Evolutionary conservation across 2,113 vertebrate genomes (phyloP).

Genomic region (Odontophorus gujanensis): DNA sequence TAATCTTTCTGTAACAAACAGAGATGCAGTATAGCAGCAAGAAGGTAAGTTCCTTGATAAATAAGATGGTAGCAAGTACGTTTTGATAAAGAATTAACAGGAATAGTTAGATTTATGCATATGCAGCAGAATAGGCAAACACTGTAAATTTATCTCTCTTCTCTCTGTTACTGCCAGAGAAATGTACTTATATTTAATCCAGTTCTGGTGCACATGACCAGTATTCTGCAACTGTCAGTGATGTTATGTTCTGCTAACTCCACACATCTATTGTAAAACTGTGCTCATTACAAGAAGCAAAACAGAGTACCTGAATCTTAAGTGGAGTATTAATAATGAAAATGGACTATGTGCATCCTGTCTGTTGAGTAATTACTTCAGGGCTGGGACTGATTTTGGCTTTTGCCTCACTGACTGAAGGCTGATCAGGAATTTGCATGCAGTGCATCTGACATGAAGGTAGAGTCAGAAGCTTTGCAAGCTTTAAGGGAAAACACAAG

Average conservation of each 20-base stretch:
- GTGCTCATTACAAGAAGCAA: conserved; percentile 64
- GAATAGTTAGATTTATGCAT: not conserved
- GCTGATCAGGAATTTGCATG: conserved; percentile 48
- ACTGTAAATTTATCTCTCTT: not conserved
- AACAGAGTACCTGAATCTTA: conserved; percentile 62
- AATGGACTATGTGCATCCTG: conserved; percentile 59
- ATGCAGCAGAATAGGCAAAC: not conserved
- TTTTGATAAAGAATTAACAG: not conserved
- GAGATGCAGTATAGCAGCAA: not conserved
- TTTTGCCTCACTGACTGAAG: conserved; percentile 49
- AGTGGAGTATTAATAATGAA: conserved; percentile 75
- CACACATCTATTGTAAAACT: conserved; percentile 55
- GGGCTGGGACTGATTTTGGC: conserved; percentile 52
- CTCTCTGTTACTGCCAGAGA: not conserved
- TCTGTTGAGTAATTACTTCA: conserved; percentile 71
- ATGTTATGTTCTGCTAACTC: conserved; percentile 21
- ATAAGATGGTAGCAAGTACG: not conserved
- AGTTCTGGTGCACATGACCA: not conserved
- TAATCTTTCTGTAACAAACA: not conserved
- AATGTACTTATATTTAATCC: conserved; percentile 55
- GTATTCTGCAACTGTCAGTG: conserved; percentile 38
- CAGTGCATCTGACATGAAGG: conserved; percentile 50
- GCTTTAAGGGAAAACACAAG: not conserved
- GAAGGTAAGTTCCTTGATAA: not conserved
- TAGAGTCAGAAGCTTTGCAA: conserved; percentile 37